phyloP scores from a whole-genome alignment of 64 coral and sea anemone genomes.

The Pocillopora damicornis region DNA sequence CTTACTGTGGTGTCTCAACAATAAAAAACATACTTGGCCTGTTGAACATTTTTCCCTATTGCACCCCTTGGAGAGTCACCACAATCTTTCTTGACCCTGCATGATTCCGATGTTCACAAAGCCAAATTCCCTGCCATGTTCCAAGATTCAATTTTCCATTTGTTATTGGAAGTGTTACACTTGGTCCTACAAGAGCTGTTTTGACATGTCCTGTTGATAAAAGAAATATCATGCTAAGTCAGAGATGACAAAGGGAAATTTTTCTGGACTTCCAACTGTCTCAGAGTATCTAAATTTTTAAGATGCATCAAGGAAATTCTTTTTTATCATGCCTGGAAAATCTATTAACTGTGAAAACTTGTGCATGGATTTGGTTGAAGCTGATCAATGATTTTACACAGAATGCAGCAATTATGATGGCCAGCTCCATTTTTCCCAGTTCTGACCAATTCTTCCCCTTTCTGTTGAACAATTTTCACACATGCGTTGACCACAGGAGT shows the following conservation, averaged over 20 bases:
- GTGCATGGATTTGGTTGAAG: too few species aligned
- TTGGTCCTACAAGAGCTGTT: conserved; percentile 87
- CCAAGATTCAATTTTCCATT: conserved; percentile 91
- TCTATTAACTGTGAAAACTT: too few species aligned
- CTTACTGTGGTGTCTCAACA: background rate
- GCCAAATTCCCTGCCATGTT: conserved; percentile 99
- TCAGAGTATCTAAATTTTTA: background rate
- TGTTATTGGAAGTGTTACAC: conserved; percentile 86
- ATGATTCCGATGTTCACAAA: conserved; percentile 94
- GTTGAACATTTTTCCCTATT: conserved; percentile 18
- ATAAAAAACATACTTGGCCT: background rate
- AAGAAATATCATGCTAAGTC: background rate
- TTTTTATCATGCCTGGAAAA: too few species aligned
- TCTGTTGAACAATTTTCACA: too few species aligned
- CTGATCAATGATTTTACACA: too few species aligned
- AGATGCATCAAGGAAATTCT: too few species aligned
- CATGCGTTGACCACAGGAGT: too few species aligned
- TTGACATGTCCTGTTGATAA: conserved; percentile 82
- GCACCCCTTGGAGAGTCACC: conserved; percentile 85
- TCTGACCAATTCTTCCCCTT: too few species aligned
- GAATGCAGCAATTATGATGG: too few species aligned
- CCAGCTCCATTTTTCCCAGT: too few species aligned
- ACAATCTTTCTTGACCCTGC: conserved; percentile 79
- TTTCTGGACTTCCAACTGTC: background rate
- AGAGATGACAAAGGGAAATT: background rate